Conservation (phyloP, 2,888 invertebrate genomes). For the Bembecia ichneumoniformis region DNA sequence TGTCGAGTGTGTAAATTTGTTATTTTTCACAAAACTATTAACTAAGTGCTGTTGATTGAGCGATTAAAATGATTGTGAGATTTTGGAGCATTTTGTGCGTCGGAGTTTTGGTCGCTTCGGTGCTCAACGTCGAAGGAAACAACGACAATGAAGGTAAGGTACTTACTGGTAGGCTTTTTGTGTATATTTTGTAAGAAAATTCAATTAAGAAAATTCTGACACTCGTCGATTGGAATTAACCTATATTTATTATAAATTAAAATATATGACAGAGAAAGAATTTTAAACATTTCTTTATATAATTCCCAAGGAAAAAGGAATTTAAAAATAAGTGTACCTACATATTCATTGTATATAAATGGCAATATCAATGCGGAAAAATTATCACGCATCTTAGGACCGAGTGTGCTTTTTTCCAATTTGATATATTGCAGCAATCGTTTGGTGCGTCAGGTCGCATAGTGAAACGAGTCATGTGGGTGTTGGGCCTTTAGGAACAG, state of each 20-base stretch:
- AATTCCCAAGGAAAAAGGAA: too few relatives aligned
- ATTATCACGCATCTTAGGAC: too few relatives aligned
- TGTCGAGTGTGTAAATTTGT: constrained; percentile 60
- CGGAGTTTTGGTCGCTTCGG: constrained; percentile 64
- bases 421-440: too few relatives aligned
- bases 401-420: too few relatives aligned
- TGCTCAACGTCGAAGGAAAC: constrained; percentile 58
- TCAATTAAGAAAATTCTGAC: background rate
- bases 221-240: too few relatives aligned
- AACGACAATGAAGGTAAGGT: constrained; percentile 68
- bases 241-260: too few relatives aligned
- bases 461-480: constrained; percentile 1
- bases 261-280: too few relatives aligned
- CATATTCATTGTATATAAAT: too few relatives aligned
- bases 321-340: too few relatives aligned
- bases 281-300: too few relatives aligned
- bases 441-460: background rate
- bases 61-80: constrained; percentile 71
- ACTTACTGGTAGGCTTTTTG: constrained; percentile 11
- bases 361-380: too few relatives aligned
- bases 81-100: constrained; percentile 64
- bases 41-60: constrained; percentile 51
- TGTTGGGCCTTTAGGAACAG: background rate
- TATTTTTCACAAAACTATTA: constrained; percentile 59
- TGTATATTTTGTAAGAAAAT: constrained; percentile 39